A percentile compares a stretch with the other conserved stretches of the same genome.
phyloP scores from a whole-genome alignment of 2,113 vertebrate genomes.

The Hucho hucho region DNA sequence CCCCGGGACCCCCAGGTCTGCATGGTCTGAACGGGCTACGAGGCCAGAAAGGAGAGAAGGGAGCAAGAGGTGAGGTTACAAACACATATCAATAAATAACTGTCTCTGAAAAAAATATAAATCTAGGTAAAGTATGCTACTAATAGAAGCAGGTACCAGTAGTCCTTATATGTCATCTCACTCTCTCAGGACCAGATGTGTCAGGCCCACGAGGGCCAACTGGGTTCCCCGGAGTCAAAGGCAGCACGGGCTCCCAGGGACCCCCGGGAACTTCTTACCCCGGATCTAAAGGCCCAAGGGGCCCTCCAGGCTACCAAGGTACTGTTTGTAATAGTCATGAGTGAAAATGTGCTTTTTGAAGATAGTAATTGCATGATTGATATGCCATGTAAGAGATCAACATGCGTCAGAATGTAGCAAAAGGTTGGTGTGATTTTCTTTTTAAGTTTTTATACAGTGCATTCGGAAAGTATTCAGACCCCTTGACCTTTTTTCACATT shows the following conservation, averaged over 20 bases:
- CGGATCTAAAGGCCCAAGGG: conserved; percentile 72
- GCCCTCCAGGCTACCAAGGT: conserved; percentile 66
- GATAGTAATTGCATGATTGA: no score
- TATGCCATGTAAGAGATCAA: no score
- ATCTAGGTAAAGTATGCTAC: background rate
- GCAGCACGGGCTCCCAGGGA: conserved; percentile 71
- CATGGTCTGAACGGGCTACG: conserved; percentile 61
- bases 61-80: conserved; percentile 42
- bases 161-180: background rate
- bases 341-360: no score
- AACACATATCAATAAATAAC: background rate
- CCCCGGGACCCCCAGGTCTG: conserved; percentile 49
- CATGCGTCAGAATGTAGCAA: no score
- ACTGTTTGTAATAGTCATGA: no score
- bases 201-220: conserved; percentile 72
- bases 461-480: no score
- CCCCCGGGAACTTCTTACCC: conserved; percentile 1
- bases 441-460: background rate
- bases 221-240: conserved; percentile 72
- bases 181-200: conserved; percentile 39
- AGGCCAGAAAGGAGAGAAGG: conserved; percentile 58
- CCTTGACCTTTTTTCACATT: no score
- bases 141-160: no score
- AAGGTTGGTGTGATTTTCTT: background rate
- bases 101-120: background rate